phyloP scores from a whole-genome alignment of 2,797 vertebrate species.

The Acanthiza pusilla region DNA sequence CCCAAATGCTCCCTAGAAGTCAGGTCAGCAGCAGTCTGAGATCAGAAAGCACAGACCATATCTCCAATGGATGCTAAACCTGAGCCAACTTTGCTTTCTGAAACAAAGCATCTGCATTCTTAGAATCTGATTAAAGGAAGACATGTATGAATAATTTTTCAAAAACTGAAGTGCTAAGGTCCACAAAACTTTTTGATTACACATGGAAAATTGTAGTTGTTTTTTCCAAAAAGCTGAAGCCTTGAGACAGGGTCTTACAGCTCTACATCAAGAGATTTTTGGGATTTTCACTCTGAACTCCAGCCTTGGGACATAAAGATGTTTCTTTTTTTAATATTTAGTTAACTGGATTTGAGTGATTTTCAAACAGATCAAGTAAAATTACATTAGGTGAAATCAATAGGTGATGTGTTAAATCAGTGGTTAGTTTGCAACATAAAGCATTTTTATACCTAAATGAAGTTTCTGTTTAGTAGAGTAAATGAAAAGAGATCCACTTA shows the following conservation, averaged over 20 bases:
- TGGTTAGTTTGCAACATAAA: neutral
- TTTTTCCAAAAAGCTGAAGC: neutral
- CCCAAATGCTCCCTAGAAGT: neutral
- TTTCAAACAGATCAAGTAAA: constrained; percentile 13
- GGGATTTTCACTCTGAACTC: neutral
- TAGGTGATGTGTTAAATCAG: neutral
- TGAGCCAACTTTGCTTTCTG: neutral
- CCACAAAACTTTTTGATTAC: neutral
- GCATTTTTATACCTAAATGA: constrained; percentile 38
- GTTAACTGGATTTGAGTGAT: neutral
- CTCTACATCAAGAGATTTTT: neutral
- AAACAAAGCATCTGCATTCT: neutral
- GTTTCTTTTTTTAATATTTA: neutral
- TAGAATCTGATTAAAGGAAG: neutral
- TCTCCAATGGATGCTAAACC: neutral
- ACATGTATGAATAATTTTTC: neutral
- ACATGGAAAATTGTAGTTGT: neutral
- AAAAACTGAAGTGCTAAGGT: neutral
- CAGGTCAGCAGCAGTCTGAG: neutral
- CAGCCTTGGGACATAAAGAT: neutral
- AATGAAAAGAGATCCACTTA: constrained; percentile 51
- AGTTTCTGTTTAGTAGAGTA: constrained; percentile 52
- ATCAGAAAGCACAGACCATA: neutral
- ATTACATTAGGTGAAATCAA: neutral
- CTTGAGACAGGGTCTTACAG: neutral